These are phyloP conservation scores for Pyxicephalus adspersus DNA, from an alignment of 2,113 vertebrate genomes.

Conservation along the genomic window DNA sequence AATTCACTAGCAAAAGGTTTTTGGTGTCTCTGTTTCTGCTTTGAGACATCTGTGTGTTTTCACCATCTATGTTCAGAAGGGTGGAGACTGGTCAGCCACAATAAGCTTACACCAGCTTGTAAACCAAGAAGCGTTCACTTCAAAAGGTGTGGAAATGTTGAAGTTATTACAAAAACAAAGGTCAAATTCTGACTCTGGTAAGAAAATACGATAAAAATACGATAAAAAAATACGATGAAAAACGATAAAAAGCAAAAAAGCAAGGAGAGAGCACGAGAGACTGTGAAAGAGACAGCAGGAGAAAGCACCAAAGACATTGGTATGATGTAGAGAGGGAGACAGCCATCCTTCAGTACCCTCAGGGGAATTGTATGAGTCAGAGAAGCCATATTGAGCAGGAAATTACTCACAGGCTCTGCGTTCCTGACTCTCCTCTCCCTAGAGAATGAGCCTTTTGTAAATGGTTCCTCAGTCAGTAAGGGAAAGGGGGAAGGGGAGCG, in stretches of 20 bases:
- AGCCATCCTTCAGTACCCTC: slow-evolving; percentile 77
- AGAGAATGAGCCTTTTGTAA: slow-evolving; percentile 86
- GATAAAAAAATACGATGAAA: no score
- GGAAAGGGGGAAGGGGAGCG: slow-evolving; percentile 65
- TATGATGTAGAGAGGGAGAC: slow-evolving; percentile 47
- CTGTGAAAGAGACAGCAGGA: slow-evolving; percentile 14
- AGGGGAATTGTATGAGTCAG: slow-evolving; percentile 89
- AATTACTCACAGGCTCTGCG: slow-evolving; percentile 94
- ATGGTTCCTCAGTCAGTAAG: slow-evolving; percentile 84
- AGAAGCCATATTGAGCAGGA: slow-evolving; percentile 98
- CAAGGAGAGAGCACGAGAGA: slow-evolving; percentile 21
- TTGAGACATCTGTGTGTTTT: no score
- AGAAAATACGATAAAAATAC: not conserved
- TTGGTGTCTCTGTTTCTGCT: no score
- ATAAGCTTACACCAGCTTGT: not conserved
- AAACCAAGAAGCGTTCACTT: not conserved
- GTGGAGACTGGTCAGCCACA: not conserved
- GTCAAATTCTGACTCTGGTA: not conserved
- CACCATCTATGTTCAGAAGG: no score
- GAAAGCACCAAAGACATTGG: slow-evolving; percentile 35
- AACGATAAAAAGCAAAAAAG: not conserved
- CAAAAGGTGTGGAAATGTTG: not conserved
- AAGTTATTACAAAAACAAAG: not conserved
- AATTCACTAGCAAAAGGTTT: no score
- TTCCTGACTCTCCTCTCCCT: slow-evolving; percentile 80